Conservation (phyloP, 2,797 vertebrate species). For the Lateolabrax maculatus region DNA sequence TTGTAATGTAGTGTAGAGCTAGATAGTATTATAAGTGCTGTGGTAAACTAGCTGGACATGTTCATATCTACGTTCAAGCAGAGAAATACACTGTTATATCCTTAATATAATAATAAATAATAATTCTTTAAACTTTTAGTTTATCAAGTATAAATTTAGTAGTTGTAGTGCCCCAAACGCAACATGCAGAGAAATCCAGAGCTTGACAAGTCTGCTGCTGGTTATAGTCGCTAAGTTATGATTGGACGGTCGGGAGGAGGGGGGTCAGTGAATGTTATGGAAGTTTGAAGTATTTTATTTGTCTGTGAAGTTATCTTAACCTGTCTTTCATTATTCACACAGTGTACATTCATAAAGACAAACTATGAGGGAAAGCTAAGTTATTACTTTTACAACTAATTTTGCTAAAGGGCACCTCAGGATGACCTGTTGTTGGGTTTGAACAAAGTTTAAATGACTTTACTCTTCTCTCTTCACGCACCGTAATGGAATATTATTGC, state of each 20-base stretch:
- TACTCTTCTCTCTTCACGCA: neutral
- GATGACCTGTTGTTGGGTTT: neutral
- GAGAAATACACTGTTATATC: neutral
- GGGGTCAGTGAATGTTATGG: too few species aligned
- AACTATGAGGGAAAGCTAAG: neutral
- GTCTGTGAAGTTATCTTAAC: neutral
- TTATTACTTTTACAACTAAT: neutral
- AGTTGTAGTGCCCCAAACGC: neutral
- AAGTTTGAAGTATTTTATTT: neutral
- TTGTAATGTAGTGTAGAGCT: too few species aligned
- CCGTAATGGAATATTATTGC: conserved; percentile 8
- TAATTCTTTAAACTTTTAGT: neutral
- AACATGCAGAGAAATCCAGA: neutral
- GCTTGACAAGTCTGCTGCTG: neutral
- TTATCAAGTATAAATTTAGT: too few species aligned
- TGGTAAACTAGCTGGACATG: neutral
- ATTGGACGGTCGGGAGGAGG: too few species aligned
- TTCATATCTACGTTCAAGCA: too few species aligned
- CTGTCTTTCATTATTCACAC: neutral
- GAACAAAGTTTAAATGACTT: conserved; percentile 5
- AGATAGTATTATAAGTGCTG: neutral
- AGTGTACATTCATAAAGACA: neutral
- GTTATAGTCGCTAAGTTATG: neutral
- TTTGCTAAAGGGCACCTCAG: neutral
- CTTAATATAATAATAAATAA: too few species aligned